phyloP scores from a whole-genome alignment of 2,113 vertebrate genomes.

The Suricata suricatta region DNA sequence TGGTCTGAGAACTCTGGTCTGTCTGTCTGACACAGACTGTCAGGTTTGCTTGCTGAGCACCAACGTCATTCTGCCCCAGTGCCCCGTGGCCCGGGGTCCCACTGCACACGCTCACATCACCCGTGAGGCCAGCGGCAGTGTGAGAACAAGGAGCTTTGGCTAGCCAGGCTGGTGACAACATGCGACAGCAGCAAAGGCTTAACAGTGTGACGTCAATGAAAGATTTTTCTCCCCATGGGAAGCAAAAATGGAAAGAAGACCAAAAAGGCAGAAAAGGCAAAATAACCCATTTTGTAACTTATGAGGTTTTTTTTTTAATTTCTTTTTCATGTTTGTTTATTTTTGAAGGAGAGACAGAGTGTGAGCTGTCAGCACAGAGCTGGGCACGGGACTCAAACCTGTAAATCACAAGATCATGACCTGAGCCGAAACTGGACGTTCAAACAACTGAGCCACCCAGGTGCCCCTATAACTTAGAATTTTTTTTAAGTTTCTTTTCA shows the following conservation, averaged over 20 bases:
- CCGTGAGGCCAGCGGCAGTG: neutral
- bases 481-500: neutral
- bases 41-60: neutral
- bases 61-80: too few relatives aligned
- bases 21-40: neutral
- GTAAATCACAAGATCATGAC: too few relatives aligned
- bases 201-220: neutral
- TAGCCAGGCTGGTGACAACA: neutral
- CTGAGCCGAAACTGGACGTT: too few relatives aligned
- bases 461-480: too few relatives aligned
- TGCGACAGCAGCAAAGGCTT: rapidly evolving
- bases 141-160: neutral
- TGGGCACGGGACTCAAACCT: too few relatives aligned
- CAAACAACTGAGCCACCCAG: too few relatives aligned
- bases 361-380: too few relatives aligned
- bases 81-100: neutral
- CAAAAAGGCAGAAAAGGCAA: neutral
- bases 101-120: rapidly evolving
- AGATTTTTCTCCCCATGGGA: neutral
- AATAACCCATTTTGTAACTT: neutral
- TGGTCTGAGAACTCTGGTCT: neutral
- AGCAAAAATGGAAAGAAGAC: neutral
- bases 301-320: neutral
- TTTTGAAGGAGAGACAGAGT: too few relatives aligned
- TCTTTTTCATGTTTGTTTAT: neutral